A percentile compares a stretch with the other conserved stretches of the same genome.
Evolutionary conservation across 2,113 vertebrate genomes (phyloP).

Genomic region (Tragulus kanchil): DNA sequence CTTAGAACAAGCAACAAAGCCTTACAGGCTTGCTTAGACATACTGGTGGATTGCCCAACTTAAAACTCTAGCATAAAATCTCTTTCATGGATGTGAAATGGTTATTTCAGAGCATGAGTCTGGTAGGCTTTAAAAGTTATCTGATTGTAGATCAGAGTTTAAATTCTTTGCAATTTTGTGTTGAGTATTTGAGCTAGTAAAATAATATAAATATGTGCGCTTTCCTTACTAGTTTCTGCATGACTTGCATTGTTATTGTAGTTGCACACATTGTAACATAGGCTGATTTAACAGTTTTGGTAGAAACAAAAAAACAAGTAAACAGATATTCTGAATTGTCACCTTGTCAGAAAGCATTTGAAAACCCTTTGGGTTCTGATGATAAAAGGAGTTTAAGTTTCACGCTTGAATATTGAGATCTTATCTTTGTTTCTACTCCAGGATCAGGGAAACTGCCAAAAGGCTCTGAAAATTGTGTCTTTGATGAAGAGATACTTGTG

Average conservation of each 20-base stretch:
- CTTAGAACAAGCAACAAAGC: slow-evolving; percentile 66
- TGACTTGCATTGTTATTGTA: background rate
- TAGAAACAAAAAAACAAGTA: background rate
- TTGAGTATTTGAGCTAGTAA: background rate
- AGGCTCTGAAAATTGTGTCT: background rate
- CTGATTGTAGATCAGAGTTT: background rate
- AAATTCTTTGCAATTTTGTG: slow-evolving; percentile 1
- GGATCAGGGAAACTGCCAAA: background rate
- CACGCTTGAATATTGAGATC: background rate
- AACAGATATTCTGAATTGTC: background rate
- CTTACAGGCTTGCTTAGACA: slow-evolving; percentile 66
- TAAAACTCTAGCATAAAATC: slow-evolving; percentile 74
- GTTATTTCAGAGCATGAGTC: slow-evolving; percentile 38
- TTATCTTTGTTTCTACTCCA: background rate
- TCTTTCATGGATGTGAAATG: slow-evolving; percentile 59
- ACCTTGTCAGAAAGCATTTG: background rate
- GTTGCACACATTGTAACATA: background rate
- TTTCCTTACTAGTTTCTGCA: background rate
- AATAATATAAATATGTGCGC: background rate
- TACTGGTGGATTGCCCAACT: slow-evolving; percentile 74
- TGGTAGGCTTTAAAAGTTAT: background rate
- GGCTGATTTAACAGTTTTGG: background rate
- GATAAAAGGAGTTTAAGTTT: background rate
- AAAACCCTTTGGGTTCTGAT: background rate
- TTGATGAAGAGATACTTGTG: background rate